These are phyloP conservation scores for Lochmaea crataegi DNA, from an alignment of 2,888 invertebrate genomes.

Conservation along the genomic window DNA sequence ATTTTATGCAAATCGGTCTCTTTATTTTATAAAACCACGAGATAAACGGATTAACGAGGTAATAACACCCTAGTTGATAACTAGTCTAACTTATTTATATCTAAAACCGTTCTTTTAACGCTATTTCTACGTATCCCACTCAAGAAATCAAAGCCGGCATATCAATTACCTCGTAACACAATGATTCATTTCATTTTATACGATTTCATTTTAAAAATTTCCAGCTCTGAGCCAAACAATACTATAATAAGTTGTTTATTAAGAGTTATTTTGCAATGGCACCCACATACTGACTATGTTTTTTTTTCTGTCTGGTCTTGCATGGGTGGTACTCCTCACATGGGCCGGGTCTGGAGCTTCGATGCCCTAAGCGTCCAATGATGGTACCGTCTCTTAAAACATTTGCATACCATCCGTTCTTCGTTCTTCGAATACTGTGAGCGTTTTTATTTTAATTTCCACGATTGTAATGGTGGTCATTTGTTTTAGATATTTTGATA, in stretches of 20 bases:
- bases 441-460: conserved; percentile 31
- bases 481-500: neutral
- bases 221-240: neutral
- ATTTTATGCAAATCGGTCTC: too few relatives aligned
- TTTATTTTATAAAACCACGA: too few relatives aligned
- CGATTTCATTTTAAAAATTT: neutral
- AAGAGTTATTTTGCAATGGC: conserved; percentile 19
- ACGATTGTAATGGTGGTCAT: conserved; percentile 12
- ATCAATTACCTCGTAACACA: neutral
- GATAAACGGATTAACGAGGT: neutral
- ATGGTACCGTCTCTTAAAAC: conserved; percentile 35
- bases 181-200: neutral
- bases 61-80: too few relatives aligned
- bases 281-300: conserved; percentile 13
- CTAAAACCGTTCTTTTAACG: neutral
- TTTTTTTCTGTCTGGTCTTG: conserved; percentile 20
- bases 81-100: neutral
- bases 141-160: neutral
- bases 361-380: conserved; percentile 53
- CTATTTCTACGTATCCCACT: neutral
- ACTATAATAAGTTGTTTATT: neutral
- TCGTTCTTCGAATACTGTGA: conserved; percentile 9
- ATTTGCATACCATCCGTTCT: conserved; percentile 47
- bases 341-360: conserved; percentile 40
- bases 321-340: conserved; percentile 27